Evolutionary conservation across 2,113 vertebrate species (phyloP), one percentile per base, ranked within the genome.

Genomic region (Marmota monax): DNA sequence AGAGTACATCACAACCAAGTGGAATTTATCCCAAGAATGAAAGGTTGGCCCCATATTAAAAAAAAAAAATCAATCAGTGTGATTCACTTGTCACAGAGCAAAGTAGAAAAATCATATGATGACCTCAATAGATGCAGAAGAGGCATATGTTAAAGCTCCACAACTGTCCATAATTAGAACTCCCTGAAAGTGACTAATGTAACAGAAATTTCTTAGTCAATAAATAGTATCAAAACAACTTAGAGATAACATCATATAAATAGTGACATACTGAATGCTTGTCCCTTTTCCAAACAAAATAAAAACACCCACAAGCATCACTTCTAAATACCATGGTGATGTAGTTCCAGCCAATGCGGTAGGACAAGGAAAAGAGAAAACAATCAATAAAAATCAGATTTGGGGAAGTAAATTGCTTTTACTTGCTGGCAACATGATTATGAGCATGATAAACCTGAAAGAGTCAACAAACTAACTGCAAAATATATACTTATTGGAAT

Each of bases 341-440:
- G 92, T 6, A 27, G 73, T 13, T 20, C 29, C 3, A 56, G 29
- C 10, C 8, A 12, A 1, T 4, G 7, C 2, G 0, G 14, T 1
- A 16, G 39, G 27, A 27, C 27, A 27, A 74, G 58, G 17, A 9
- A 20, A 10, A 85, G 65, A 48, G 2, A 32, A 86, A 42, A 42
- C 51, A 5, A 0, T 18, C 18, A 10, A 10, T 3, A 53, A 16
- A 53, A 53, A 53, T 5, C 22, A n/a, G 9, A 76, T 39, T 5
- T 25, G 25, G 48, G 18, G 18, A 27, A 5, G 58, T 2, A 29
- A 83, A 27, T 6, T 1, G 6, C 13, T 56, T 48, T 22, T 9
- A 17, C 8, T 7, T 29, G 37, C 22, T 65, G 76, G 22, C 65
- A 85, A 63, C 7, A 20, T 12, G 48, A 61, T 27, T 27, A n/a